Percentiles rank a stretch among this genome's conserved stretches.
These are phyloP conservation scores for Vimba vimba DNA, from an alignment of 2,113 vertebrate species.

Conservation along the genomic window DNA sequence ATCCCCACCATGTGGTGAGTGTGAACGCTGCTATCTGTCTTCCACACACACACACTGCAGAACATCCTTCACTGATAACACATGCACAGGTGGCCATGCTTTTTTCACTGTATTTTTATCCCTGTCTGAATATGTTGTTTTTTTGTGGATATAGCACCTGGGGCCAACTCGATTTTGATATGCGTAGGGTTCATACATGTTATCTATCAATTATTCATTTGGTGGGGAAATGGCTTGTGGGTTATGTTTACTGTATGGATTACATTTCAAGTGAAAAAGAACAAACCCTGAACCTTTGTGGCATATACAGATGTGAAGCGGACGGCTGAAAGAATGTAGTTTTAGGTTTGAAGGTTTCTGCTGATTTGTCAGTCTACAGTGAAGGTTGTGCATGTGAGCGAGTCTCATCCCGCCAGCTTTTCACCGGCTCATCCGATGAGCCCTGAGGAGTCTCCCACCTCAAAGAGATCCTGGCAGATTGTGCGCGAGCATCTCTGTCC, in stretches of 20 bases:
- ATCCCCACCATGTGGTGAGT: conserved; percentile 16
- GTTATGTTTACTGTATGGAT: not conserved
- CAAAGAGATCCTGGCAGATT: conserved; percentile 32
- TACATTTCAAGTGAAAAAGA: not conserved
- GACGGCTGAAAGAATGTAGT: not conserved
- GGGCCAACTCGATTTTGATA: too few species aligned
- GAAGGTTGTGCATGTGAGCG: not conserved
- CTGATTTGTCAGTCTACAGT: not conserved
- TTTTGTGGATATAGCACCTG: not conserved
- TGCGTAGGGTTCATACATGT: not conserved
- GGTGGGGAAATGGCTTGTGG: not conserved
- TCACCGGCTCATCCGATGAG: conserved; percentile 39
- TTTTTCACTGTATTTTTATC: not conserved
- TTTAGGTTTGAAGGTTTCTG: not conserved
- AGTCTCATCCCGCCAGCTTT: conserved; percentile 1
- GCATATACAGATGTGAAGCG: not conserved
- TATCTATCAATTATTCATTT: conserved; percentile 35
- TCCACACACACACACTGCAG: not conserved
- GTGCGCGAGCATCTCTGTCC: conserved; percentile 4
- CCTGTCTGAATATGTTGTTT: conserved; percentile 2
- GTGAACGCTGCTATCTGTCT: not conserved
- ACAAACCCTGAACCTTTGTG: not conserved
- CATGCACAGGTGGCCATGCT: not conserved
- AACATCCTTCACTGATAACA: conserved; percentile 19
- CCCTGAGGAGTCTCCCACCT: conserved; percentile 34